Percentiles rank a stretch among this genome's conserved stretches.
These are phyloP conservation scores for Drosophila anomalipes DNA, from an alignment of 2,888 invertebrate genomes.

Conservation along the genomic window DNA sequence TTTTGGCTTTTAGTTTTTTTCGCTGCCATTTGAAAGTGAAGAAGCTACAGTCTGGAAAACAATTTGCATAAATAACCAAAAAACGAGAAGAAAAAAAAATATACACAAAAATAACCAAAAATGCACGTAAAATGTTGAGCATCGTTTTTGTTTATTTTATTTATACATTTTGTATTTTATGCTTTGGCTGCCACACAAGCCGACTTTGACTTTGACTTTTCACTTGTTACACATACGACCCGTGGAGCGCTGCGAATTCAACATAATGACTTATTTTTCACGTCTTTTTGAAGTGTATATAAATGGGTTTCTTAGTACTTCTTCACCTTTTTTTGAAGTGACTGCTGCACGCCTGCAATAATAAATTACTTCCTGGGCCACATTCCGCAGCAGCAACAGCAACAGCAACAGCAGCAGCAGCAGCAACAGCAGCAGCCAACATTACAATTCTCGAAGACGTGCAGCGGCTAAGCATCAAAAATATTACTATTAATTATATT, in stretches of 20 bases:
- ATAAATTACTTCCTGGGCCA: conserved; percentile 76
- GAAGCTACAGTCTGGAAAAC: conserved; percentile 43
- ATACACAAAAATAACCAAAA: conserved; percentile 3
- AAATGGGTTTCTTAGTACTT: conserved; percentile 32
- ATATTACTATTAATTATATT: conserved; percentile 81
- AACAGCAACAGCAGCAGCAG: conserved; percentile 22
- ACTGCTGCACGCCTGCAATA: conserved; percentile 63
- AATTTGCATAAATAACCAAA: conserved; percentile 71
- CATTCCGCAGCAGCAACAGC: conserved; percentile 49
- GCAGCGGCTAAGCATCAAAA: conserved; percentile 56
- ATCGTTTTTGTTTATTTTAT: conserved; percentile 10
- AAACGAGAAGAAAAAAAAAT: background rate
- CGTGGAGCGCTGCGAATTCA: conserved; percentile 72
- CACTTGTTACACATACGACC: conserved; percentile 80
- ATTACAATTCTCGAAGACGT: conserved; percentile 73
- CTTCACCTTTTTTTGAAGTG: conserved; percentile 16
- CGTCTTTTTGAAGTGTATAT: conserved; percentile 24
- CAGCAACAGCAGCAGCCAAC: conserved; percentile 24
- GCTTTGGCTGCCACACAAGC: conserved; percentile 46
- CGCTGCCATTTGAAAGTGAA: conserved; percentile 68
- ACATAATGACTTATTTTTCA: conserved; percentile 41
- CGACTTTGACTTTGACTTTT: conserved; percentile 63
- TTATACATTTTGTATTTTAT: conserved; percentile 3
- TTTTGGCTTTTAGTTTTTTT: conserved; percentile 19
- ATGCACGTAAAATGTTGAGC: conserved; percentile 16